Evolutionary conservation across 2,797 vertebrate genomes (phyloP).

Genomic region (Prionace glauca): DNA sequence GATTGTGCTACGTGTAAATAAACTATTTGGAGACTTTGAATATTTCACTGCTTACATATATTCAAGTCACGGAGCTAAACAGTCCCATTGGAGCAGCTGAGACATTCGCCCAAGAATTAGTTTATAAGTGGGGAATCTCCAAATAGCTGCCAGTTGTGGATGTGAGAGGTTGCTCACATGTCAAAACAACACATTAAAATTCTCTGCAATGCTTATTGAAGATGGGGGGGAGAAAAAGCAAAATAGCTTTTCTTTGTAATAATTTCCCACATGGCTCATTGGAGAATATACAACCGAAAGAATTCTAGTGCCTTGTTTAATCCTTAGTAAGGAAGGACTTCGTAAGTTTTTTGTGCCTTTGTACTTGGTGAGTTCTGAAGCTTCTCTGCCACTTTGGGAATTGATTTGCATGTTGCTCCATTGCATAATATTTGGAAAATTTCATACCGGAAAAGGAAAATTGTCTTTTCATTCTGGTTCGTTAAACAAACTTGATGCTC

Average conservation of each 20-base stretch:
- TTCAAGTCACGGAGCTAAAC: not conserved
- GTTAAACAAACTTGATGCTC: not conserved
- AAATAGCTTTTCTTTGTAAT: conserved; percentile 4
- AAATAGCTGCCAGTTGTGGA: not conserved
- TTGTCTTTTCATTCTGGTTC: not conserved
- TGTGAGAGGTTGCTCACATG: not conserved
- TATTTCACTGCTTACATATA: not conserved
- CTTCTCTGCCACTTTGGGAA: not conserved
- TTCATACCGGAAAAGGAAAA: not conserved
- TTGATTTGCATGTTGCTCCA: not conserved
- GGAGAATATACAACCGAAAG: not conserved
- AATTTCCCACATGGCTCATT: not conserved
- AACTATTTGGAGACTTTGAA: not conserved
- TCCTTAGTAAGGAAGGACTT: not conserved
- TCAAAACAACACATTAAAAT: not conserved
- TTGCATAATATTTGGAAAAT: not conserved
- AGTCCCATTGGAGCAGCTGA: not conserved
- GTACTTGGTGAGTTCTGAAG: not conserved
- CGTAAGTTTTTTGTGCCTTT: not conserved
- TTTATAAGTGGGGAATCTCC: not conserved
- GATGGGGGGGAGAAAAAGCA: not conserved
- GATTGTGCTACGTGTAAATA: not conserved
- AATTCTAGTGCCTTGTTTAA: conserved; percentile 7
- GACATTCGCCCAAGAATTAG: not conserved
- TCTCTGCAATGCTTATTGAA: not conserved